These are phyloP conservation scores for Hydrophis major DNA, from an alignment of 2,797 vertebrate species.

Conservation along the genomic window DNA sequence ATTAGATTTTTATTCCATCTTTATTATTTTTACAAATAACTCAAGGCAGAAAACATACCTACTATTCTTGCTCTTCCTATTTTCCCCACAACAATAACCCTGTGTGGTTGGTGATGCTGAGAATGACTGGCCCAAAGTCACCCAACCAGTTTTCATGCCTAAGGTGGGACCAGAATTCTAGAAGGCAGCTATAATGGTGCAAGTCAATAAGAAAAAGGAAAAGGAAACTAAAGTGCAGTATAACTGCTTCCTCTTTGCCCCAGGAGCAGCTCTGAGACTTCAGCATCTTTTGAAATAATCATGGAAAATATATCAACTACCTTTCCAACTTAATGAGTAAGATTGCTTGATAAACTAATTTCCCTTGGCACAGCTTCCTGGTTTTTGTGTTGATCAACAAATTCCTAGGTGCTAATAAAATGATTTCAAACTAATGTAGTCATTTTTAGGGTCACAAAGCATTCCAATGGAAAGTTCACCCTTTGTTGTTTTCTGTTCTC, in stretches of 20 bases:
- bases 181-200: background rate
- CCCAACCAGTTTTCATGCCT: no score
- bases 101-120: no score
- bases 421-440: background rate
- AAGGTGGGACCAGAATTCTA: background rate
- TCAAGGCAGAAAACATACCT: no score
- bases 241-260: background rate
- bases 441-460: background rate
- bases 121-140: no score
- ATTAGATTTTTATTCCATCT: no score
- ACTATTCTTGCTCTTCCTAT: no score
- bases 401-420: conserved; percentile 19
- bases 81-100: no score
- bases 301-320: background rate
- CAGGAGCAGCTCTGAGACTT: background rate
- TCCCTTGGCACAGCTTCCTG: conserved; percentile 1
- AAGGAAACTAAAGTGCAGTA: no score
- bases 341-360: background rate
- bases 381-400: background rate
- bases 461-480: conserved; percentile 6
- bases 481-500: background rate
- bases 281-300: background rate
- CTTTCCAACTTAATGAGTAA: background rate
- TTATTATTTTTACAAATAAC: no score
- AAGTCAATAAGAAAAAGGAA: background rate